A percentile compares a stretch with the other conserved stretches of the same genome.
These are phyloP conservation scores for Sycobia sp. DNA, from an alignment of 1,140 invertebrate species.

Conservation along the genomic window DNA sequence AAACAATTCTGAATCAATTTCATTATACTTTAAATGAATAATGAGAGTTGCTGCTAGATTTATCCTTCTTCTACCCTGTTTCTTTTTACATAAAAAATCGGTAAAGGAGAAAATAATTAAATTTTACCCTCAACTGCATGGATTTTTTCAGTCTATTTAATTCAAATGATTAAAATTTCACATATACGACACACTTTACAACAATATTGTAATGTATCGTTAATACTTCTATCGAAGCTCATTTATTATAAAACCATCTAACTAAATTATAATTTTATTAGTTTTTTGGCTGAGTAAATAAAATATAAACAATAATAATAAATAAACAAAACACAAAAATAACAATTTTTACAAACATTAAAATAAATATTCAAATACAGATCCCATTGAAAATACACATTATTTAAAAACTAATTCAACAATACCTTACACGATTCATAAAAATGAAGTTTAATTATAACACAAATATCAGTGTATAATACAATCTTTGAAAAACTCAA, in stretches of 20 bases:
- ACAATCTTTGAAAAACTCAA: no score
- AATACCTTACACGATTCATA: no score
- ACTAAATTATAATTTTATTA: no score
- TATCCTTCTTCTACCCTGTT: constrained; percentile 12
- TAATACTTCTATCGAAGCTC: neutral
- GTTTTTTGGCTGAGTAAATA: no score
- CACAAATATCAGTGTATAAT: no score
- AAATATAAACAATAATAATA: no score
- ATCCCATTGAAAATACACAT: neutral
- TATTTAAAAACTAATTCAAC: no score
- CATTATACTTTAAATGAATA: constrained; percentile 11
- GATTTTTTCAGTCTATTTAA: constrained; percentile 5
- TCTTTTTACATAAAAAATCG: constrained; percentile 14
- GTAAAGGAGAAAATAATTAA: constrained; percentile 10
- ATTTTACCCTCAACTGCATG: constrained; percentile 47
- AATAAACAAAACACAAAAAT: neutral
- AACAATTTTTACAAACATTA: neutral
- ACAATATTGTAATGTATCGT: constrained; percentile 33
- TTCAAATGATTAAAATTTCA: constrained; percentile 13
- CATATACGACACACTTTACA: constrained; percentile 14
- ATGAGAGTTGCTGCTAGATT: neutral
- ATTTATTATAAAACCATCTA: no score
- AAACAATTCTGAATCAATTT: constrained; percentile 9
- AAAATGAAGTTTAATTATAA: no score
- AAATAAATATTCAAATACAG: neutral